Evolutionary conservation across 2,113 vertebrate species (phyloP).

Genomic region (Mobula birostris): DNA sequence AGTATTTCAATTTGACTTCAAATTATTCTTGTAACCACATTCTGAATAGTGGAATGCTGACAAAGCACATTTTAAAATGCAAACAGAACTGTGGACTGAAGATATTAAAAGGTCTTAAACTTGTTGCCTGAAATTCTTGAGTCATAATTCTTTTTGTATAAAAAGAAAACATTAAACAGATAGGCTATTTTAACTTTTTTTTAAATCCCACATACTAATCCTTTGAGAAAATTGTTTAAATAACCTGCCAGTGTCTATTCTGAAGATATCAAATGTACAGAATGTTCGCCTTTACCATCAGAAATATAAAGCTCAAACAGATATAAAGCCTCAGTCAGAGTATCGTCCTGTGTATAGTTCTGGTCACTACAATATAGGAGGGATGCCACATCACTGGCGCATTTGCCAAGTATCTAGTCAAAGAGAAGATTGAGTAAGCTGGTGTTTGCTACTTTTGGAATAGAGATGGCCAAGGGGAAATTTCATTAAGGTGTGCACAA

Average conservation of each 20-base stretch:
- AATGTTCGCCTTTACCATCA: no score
- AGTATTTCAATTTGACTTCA: background rate
- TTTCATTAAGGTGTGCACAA: no score
- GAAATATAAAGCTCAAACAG: no score
- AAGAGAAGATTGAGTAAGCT: no score
- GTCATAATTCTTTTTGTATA: background rate
- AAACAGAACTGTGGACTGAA: background rate
- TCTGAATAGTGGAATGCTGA: background rate
- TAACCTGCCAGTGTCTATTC: background rate
- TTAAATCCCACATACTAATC: background rate
- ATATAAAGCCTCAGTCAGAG: no score
- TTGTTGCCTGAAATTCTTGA: background rate
- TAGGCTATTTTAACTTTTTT: background rate
- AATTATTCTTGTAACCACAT: background rate
- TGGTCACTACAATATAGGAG: no score
- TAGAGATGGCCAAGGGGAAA: no score
- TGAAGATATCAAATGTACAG: background rate
- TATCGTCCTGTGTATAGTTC: no score
- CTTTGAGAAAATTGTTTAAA: background rate
- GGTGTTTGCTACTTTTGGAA: no score
- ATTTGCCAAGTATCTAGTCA: no score
- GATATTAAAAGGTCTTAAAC: background rate
- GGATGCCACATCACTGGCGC: no score
- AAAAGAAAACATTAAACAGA: background rate
- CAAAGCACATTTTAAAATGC: background rate